phyloP scores from a whole-genome alignment of 2,888 invertebrate species.

The Metallyticus violacea region DNA sequence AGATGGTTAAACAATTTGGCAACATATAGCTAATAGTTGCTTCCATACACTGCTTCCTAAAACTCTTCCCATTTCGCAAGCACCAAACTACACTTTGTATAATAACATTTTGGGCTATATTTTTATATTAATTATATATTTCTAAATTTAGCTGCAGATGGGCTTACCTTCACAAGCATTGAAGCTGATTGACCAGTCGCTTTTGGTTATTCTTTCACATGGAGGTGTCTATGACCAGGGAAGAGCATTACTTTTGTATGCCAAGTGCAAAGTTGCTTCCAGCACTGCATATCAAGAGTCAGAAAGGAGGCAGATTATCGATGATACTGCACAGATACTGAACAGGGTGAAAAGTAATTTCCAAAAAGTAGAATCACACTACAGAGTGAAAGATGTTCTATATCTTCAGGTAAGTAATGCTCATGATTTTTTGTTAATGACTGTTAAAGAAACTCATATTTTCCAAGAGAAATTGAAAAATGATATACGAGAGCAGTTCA shows the following conservation, averaged over 20 bases:
- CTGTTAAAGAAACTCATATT: too few species aligned
- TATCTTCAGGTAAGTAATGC: slow-evolving; percentile 59
- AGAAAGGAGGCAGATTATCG: slow-evolving; percentile 52
- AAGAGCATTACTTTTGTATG: slow-evolving; percentile 70
- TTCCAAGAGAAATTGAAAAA: too few species aligned
- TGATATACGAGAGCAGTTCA: too few species aligned
- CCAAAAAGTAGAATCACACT: slow-evolving; percentile 70
- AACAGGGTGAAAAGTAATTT: slow-evolving; percentile 68
- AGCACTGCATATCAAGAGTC: slow-evolving; percentile 49
- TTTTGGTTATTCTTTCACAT: slow-evolving; percentile 72
- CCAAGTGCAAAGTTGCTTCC: slow-evolving; percentile 73
- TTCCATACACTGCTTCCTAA: too few species aligned
- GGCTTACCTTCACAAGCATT: slow-evolving; percentile 75
- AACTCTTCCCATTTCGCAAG: too few species aligned
- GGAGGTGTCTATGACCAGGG: slow-evolving; percentile 80
- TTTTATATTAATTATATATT: background rate
- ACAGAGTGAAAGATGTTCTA: slow-evolving; percentile 69
- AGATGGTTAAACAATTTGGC: too few species aligned
- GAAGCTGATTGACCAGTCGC: slow-evolving; percentile 63
- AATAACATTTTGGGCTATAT: too few species aligned
- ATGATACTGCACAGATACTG: slow-evolving; percentile 59
- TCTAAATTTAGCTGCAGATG: slow-evolving; percentile 58
- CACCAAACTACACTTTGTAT: too few species aligned
- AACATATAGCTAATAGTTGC: background rate
- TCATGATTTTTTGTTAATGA: background rate